Conservation (phyloP, 2,113 vertebrate species). For the Vidua chalybeata region DNA sequence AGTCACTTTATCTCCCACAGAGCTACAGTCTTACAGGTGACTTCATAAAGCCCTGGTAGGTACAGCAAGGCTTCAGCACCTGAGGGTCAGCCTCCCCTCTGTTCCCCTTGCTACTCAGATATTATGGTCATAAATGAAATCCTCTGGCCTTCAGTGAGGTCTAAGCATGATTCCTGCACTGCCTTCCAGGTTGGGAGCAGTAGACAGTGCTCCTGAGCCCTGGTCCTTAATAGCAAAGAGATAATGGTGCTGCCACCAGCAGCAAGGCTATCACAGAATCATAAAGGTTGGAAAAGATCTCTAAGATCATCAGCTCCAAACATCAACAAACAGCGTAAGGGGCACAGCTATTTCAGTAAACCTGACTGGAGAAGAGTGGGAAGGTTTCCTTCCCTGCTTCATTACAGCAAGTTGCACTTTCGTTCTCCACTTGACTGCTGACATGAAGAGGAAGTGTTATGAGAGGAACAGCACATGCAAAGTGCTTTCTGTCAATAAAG, state of each 20-base stretch:
- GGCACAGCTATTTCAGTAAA: neutral
- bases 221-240: accelerated
- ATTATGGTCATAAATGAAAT: neutral
- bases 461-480: neutral
- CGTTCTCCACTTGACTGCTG: neutral
- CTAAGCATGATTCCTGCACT: neutral
- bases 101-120: no score
- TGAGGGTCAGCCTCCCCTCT: neutral
- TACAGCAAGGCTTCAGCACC: neutral
- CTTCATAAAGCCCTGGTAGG: neutral
- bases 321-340: neutral
- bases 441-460: neutral
- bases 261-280: neutral
- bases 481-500: conserved; percentile 14
- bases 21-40: neutral
- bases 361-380: neutral
- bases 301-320: neutral
- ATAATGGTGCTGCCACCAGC: neutral
- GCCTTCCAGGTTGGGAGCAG: neutral
- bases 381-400: neutral
- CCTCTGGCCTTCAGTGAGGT: neutral
- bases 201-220: neutral
- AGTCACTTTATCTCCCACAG: neutral
- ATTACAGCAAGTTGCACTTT: neutral
- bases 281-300: neutral